phyloP scores from a whole-genome alignment of 1,140 invertebrate genomes.

The Augochlora pura region DNA sequence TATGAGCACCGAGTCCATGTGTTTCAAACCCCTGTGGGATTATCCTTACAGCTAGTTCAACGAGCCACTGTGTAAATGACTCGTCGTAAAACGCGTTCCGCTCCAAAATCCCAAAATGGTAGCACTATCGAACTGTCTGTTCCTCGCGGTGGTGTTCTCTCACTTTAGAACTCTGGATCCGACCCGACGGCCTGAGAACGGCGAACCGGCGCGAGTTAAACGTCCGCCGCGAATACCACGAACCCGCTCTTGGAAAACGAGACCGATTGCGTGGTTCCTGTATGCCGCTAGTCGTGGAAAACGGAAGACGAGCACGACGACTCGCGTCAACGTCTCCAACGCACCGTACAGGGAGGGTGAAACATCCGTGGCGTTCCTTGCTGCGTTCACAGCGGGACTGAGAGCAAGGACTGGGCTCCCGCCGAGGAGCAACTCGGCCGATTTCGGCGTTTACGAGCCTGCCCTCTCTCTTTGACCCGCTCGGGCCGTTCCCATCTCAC shows the following conservation, averaged over 20 bases:
- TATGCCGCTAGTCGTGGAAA: neutral
- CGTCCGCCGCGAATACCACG: neutral
- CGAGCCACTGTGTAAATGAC: no score
- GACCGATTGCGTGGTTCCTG: neutral
- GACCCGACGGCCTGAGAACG: no score
- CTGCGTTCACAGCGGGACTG: constrained; percentile 80
- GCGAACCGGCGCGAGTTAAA: neutral
- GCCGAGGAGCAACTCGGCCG: constrained; percentile 61
- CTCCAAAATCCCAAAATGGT: no score
- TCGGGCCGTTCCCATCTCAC: neutral
- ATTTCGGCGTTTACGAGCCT: constrained; percentile 44
- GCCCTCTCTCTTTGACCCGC: constrained; percentile 21
- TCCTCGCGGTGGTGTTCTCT: no score
- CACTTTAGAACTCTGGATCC: no score
- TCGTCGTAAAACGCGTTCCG: no score
- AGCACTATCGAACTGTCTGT: no score
- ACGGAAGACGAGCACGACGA: constrained; percentile 13
- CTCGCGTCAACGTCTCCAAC: constrained; percentile 21
- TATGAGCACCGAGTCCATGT: neutral
- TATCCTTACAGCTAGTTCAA: neutral
- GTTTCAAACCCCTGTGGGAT: neutral
- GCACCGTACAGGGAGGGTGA: constrained; percentile 41
- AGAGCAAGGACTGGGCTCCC: constrained; percentile 63
- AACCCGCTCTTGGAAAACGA: neutral
- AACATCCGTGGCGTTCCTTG: constrained; percentile 75